Percentiles rank a stretch among this genome's conserved stretches.
These are phyloP conservation scores for Cephalopterus ornatus DNA, from an alignment of 2,113 vertebrate genomes.

Conservation along the genomic window DNA sequence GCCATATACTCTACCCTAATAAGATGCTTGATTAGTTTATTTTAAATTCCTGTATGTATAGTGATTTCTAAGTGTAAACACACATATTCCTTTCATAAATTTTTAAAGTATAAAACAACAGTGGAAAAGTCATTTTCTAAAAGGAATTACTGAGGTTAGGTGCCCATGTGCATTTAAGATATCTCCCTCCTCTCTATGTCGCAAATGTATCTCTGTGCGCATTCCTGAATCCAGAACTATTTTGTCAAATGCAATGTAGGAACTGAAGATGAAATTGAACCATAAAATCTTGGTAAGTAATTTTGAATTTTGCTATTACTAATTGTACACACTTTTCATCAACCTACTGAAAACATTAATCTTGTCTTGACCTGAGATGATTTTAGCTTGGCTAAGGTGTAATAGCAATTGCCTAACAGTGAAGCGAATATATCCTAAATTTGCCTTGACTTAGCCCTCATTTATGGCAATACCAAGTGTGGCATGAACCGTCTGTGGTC, in stretches of 20 bases:
- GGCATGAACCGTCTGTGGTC: background rate
- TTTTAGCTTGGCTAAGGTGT: background rate
- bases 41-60: background rate
- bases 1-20: background rate
- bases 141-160: background rate
- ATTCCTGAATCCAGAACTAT: background rate
- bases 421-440: background rate
- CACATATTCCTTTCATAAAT: background rate
- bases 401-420: background rate
- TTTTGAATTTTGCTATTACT: background rate
- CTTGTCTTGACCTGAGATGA: background rate
- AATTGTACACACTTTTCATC: background rate
- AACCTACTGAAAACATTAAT: background rate
- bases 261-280: background rate
- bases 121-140: background rate
- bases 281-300: background rate
- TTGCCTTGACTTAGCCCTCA: background rate
- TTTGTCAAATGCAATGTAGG: background rate
- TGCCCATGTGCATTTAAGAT: background rate
- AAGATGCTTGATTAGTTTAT: background rate
- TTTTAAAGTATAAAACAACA: background rate
- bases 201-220: background rate
- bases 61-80: background rate
- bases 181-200: background rate
- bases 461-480: background rate